Conservation (phyloP, 2,113 vertebrate species). For the Microtus ochrogaster region DNA sequence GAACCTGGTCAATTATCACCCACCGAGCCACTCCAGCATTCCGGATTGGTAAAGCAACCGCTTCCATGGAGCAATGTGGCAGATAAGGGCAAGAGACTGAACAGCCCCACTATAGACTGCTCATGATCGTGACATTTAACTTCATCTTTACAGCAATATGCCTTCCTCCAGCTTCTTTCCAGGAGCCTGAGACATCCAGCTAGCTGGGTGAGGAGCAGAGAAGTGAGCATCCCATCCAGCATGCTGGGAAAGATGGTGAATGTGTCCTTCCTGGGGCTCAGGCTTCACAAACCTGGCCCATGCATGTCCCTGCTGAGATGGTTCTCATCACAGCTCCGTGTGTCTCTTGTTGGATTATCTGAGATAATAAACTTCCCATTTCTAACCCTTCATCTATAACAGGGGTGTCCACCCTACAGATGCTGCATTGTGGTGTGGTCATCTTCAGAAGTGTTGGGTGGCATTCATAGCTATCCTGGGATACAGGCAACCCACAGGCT, state of each 20-base stretch:
- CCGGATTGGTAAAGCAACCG: constrained; percentile 74
- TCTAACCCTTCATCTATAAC: background rate
- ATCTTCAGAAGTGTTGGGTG: background rate
- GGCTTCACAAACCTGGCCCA: background rate
- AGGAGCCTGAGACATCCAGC: background rate
- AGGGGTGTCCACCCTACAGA: background rate
- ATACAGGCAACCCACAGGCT: background rate
- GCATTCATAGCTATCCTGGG: background rate
- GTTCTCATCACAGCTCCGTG: fast-evolving
- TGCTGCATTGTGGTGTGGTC: background rate
- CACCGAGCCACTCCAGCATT: constrained; percentile 64
- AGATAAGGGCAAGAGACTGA: constrained; percentile 80
- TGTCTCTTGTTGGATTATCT: background rate
- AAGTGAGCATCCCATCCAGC: background rate
- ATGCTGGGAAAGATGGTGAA: background rate
- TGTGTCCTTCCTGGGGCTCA: background rate
- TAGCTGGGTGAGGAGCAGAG: background rate
- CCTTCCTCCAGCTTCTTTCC: constrained; percentile 61
- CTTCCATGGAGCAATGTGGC: constrained; percentile 76
- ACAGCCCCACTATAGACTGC: constrained; percentile 73
- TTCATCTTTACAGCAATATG: constrained; percentile 76
- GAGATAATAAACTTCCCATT: background rate
- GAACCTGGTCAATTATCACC: constrained; percentile 81
- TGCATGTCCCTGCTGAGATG: no score
- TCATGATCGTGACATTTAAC: constrained; percentile 75